Percentiles rank a stretch among this genome's conserved stretches.
Conservation (phyloP, 1,140 invertebrate species). For the Aphidius gifuensis region DNA sequence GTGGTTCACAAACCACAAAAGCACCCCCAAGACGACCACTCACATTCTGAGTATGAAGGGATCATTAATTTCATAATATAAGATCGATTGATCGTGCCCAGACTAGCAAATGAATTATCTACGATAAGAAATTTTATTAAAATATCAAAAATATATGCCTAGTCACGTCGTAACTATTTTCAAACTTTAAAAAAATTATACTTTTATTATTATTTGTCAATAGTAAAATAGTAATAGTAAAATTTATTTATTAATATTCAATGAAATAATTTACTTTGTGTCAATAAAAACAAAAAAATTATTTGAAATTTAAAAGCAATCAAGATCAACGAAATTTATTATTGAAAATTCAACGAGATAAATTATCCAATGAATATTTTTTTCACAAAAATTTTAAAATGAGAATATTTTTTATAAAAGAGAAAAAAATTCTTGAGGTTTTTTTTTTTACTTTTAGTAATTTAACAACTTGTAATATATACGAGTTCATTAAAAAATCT, state of each 20-base stretch:
- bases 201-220: neutral
- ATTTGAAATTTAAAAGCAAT: too few species aligned
- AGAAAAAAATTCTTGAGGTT: too few species aligned
- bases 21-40: too few species aligned
- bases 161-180: slow-evolving; percentile 35
- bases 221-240: neutral
- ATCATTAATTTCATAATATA: slow-evolving; percentile 34
- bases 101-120: slow-evolving; percentile 36
- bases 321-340: too few species aligned
- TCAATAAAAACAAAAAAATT: too few species aligned
- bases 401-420: too few species aligned
- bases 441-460: neutral
- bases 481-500: neutral
- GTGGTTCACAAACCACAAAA: slow-evolving; percentile 11
- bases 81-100: slow-evolving; percentile 34
- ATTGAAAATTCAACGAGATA: too few species aligned
- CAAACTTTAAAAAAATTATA: too few species aligned
- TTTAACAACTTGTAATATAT: slow-evolving; percentile 14
- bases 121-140: slow-evolving; percentile 24
- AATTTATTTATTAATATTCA: too few species aligned
- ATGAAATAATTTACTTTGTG: too few species aligned
- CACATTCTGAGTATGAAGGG: slow-evolving; percentile 22
- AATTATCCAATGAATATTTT: too few species aligned
- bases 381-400: too few species aligned
- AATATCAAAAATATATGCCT: slow-evolving; percentile 20